Base-by-base conservation (phyloP, 53 echinoderm and acorn worm species). In the Holothuria scabra region DNA sequence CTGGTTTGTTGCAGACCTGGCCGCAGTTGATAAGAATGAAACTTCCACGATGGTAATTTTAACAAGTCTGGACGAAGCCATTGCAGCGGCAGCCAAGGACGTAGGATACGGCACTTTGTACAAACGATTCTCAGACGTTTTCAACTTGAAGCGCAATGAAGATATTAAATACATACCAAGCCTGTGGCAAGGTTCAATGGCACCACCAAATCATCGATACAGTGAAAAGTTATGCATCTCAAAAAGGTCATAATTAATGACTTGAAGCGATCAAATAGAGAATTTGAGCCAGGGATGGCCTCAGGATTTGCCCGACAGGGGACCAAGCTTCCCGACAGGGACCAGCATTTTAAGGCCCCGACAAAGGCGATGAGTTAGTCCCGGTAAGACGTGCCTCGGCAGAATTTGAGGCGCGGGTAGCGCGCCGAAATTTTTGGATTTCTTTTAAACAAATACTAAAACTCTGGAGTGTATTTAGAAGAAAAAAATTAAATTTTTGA, bases 151-250 rank as follows among this genome's bases (percentile, higher is more conserved):
- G 26, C 60, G 44, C 23, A 41, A 81, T 60, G 44, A 61, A 63
- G 46, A 81, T n/a, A 38, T 81, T 5, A 64, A 81, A 48, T 81
- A 81, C 46, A 79, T 79, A 20, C 80, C 80, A 4, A 79, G 60
- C 29, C 37, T 79, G 2, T 79, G 60, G 58, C 59, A 60, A 31
- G 80, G 80, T 28, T 56, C 80, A 26, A 79, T 79, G 80, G 58
- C 80, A 28, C 80, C 80, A 18, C 80, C 80, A 79, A 79, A 79
- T 37, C 80, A 79, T 37, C 59, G 80, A 1, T 79, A 79, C 60
- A 79, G 80, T 19, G 80, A 79, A 31, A 79, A 20, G 37, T 59
- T 79, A 24, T 33, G 59, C 56, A 60, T 13, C 59, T 79, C 14
- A 56, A 79, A 23, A 32, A 58, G 18, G 60, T 60, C 12, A 56